These are phyloP conservation scores for Luperina nickerlii DNA, from an alignment of 2,888 invertebrate species.

Conservation along the genomic window DNA sequence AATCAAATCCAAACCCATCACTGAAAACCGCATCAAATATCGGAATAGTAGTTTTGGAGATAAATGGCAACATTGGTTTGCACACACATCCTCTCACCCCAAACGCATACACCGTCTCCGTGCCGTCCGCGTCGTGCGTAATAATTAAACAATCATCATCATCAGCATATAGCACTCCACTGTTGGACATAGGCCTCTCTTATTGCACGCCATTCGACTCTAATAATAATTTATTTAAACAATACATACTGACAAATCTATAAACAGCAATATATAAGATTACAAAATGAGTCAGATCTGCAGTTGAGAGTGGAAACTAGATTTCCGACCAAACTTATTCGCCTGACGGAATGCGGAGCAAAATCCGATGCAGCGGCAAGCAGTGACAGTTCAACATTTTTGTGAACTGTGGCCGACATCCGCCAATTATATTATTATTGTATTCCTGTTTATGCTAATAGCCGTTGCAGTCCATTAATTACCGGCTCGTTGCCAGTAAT, in stretches of 20 bases:
- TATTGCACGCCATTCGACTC: no score
- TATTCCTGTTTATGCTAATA: slow-evolving; percentile 30
- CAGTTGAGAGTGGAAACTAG: neutral
- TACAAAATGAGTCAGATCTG: neutral
- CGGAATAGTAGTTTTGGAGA: no score
- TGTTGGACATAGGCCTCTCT: no score
- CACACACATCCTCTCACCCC: no score
- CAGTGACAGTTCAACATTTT: neutral
- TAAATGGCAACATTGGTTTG: no score
- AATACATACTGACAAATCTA: neutral
- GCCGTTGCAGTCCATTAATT: slow-evolving; percentile 34
- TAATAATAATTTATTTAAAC: neutral
- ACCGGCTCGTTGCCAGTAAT: slow-evolving; percentile 22
- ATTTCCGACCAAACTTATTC: neutral
- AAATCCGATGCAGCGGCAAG: neutral
- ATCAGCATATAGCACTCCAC: no score
- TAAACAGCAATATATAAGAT: neutral
- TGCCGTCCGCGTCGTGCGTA: no score
- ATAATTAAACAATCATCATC: no score
- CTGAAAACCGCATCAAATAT: no score
- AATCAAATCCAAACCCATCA: no score
- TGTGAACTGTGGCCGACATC: slow-evolving; percentile 19
- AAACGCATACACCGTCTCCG: no score
- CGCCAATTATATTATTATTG: slow-evolving; percentile 21
- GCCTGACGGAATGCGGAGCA: neutral